phyloP scores from a whole-genome alignment of 2,797 vertebrate genomes.

The Oryzias dopingdopingensis region DNA sequence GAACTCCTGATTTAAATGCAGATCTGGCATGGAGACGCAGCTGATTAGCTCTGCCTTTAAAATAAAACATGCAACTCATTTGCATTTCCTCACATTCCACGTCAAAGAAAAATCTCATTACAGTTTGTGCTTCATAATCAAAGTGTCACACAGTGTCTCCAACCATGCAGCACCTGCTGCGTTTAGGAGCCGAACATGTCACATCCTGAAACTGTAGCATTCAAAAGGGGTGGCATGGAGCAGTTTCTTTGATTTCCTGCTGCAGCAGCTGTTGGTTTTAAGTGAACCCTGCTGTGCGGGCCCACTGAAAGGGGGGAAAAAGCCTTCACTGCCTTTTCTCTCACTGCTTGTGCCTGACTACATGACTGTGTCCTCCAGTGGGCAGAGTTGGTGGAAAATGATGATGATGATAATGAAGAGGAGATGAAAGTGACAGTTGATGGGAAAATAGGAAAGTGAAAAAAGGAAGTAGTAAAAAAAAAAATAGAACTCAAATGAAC shows the following conservation, averaged over 20 bases:
- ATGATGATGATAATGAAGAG: conserved; percentile 10
- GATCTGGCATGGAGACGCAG: no score
- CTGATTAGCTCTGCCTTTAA: no score
- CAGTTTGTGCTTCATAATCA: conserved; percentile 12
- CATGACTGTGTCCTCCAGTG: conserved; percentile 6
- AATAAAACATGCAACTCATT: no score
- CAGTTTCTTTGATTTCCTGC: conserved; percentile 17
- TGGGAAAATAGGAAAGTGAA: neutral
- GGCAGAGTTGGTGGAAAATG: neutral
- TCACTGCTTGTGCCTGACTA: neutral
- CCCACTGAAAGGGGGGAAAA: conserved; percentile 30
- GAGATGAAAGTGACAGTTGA: conserved; percentile 27
- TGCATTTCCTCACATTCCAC: no score
- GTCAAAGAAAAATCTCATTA: conserved; percentile 1
- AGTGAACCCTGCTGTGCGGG: conserved; percentile 22
- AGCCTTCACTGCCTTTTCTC: conserved; percentile 7
- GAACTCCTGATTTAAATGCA: no score
- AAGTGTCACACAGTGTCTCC: conserved; percentile 2
- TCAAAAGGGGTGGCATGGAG: conserved; percentile 10
- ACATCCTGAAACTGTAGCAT: conserved; percentile 19
- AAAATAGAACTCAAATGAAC: neutral
- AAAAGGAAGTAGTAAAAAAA: neutral
- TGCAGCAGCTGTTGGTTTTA: conserved; percentile 19
- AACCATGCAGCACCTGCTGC: conserved; percentile 20
- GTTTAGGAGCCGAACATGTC: conserved; percentile 6